Evolutionary conservation across 2,113 vertebrate genomes (phyloP).

Genomic region (Callaeas wilsoni): DNA sequence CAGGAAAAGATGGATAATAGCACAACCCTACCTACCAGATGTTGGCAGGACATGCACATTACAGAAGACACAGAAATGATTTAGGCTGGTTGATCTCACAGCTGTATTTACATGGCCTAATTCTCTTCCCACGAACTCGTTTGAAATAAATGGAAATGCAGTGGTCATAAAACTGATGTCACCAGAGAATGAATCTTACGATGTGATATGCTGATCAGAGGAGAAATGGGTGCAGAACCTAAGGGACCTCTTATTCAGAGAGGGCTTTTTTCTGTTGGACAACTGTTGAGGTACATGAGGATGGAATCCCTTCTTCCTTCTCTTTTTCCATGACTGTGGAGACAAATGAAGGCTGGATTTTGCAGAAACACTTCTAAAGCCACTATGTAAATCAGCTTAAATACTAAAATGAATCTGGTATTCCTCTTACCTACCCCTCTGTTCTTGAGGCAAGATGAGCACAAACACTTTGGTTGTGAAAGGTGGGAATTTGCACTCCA

Average conservation of each 20-base stretch:
- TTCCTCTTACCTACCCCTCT: not conserved
- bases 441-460: not conserved
- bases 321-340: not conserved
- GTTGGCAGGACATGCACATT: not conserved
- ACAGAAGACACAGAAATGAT: not conserved
- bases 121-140: not conserved
- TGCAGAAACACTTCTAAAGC: not conserved
- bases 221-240: not conserved
- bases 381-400: not conserved
- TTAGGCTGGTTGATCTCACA: not conserved
- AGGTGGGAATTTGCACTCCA: not conserved
- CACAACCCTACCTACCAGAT: not conserved
- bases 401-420: not conserved
- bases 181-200: not conserved
- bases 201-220: not conserved
- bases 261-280: not conserved
- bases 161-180: not conserved
- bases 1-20: not conserved
- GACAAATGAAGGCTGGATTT: not conserved
- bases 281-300: not conserved
- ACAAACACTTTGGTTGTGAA: not conserved
- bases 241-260: not conserved
- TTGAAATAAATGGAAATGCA: slow-evolving; percentile 9
- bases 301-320: not conserved
- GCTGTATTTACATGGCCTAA: slow-evolving; percentile 1